Conservation (phyloP, 35 echinoderm and acorn worm genomes). For the Heliocidaris erythrogramma region DNA sequence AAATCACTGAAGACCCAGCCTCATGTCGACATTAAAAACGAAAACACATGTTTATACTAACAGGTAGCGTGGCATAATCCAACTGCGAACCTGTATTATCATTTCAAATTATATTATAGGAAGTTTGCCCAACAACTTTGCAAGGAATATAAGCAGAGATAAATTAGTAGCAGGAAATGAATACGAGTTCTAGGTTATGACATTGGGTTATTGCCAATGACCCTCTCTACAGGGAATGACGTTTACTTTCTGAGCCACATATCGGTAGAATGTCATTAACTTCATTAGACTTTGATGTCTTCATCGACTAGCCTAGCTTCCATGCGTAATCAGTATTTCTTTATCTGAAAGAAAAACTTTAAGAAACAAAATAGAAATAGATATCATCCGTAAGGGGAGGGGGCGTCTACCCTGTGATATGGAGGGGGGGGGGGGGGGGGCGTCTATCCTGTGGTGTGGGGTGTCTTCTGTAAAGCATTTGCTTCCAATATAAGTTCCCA, state of each 20-base stretch:
- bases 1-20: background rate
- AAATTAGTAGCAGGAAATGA: background rate
- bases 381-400: too few species aligned
- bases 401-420: too few species aligned
- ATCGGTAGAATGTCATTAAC: background rate
- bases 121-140: background rate
- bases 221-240: background rate
- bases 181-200: background rate
- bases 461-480: too few species aligned
- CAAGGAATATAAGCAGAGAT: conserved; percentile 3
- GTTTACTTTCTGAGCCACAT: background rate
- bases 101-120: background rate
- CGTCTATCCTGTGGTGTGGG: too few species aligned
- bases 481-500: too few species aligned
- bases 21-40: background rate
- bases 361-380: too few species aligned
- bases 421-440: too few species aligned
- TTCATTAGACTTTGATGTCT: background rate
- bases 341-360: too few species aligned
- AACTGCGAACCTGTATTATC: background rate
- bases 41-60: background rate
- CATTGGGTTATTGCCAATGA: background rate
- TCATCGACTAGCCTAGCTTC: background rate
- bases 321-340: background rate
- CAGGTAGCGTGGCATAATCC: background rate